phyloP scores from a whole-genome alignment of 2,113 vertebrate species.

The Urocolius indicus region DNA sequence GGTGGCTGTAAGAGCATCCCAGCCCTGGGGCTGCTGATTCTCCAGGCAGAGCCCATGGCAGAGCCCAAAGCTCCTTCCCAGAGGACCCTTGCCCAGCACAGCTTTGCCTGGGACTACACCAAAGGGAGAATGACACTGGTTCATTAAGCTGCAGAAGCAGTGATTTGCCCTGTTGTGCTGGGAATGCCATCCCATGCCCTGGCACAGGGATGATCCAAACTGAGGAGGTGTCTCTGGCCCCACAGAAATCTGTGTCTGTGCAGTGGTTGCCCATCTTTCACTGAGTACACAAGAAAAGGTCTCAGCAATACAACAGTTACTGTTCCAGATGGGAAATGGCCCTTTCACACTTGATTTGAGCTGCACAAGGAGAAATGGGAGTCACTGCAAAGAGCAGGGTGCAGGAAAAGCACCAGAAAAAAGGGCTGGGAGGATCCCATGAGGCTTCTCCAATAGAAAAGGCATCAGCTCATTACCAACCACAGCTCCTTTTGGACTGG shows the following conservation, averaged over 20 bases:
- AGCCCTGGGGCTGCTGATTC: background rate
- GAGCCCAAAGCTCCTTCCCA: background rate
- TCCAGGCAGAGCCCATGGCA: background rate
- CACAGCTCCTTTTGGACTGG: background rate
- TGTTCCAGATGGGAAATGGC: background rate
- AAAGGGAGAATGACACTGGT: accelerated
- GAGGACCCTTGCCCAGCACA: no score
- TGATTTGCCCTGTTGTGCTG: background rate
- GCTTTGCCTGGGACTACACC: background rate
- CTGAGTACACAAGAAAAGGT: background rate
- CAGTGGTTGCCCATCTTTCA: background rate
- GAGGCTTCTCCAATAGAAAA: background rate
- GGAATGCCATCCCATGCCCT: background rate
- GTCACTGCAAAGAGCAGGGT: background rate
- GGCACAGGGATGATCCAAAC: background rate
- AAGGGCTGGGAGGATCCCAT: background rate
- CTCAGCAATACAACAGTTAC: background rate
- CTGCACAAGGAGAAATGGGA: background rate
- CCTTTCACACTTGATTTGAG: background rate
- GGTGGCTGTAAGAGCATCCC: background rate
- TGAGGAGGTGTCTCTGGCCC: background rate
- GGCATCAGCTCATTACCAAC: background rate
- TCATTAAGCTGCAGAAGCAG: background rate
- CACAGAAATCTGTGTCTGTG: background rate
- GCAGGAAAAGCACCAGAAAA: background rate